Conservation (phyloP, 2,888 invertebrate genomes). For the Bombylius discolor region DNA sequence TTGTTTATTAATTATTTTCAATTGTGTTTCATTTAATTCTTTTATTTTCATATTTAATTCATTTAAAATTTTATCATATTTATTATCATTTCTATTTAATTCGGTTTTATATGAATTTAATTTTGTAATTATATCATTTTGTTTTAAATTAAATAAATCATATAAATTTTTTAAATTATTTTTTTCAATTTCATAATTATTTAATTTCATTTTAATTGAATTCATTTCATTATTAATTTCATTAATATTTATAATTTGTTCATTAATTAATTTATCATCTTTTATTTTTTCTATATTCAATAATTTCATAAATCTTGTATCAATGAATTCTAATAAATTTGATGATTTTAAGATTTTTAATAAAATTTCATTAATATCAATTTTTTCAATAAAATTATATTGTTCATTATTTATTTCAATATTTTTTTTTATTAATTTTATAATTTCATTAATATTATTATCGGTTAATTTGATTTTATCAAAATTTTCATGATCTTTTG, state of each 20-base stretch:
- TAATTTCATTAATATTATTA: slow-evolving; percentile 33
- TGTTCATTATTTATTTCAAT: slow-evolving; percentile 24
- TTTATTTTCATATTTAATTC: neutral
- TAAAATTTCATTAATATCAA: slow-evolving; percentile 32
- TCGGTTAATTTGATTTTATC: slow-evolving; percentile 22
- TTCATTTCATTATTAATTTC: slow-evolving; percentile 43
- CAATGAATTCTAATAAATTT: slow-evolving; percentile 23
- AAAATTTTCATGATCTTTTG: slow-evolving; percentile 2
- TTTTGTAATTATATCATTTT: slow-evolving; percentile 25
- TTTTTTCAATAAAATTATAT: slow-evolving; percentile 22
- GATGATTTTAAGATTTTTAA: slow-evolving; percentile 29
- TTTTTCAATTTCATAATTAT: slow-evolving; percentile 38
- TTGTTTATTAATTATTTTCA: slow-evolving; percentile 42
- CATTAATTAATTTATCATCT: slow-evolving; percentile 19
- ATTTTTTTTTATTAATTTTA: slow-evolving; percentile 24
- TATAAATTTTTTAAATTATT: slow-evolving; percentile 27
- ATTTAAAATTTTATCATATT: neutral
- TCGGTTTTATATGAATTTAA: slow-evolving; percentile 20
- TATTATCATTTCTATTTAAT: neutral
- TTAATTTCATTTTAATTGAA: slow-evolving; percentile 42
- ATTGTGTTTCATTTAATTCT: slow-evolving; percentile 32
- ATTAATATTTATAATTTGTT: slow-evolving; percentile 25
- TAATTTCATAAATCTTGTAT: slow-evolving; percentile 21
- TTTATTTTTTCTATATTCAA: slow-evolving; percentile 22
- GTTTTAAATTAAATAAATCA: slow-evolving; percentile 22